A percentile compares a stretch with the other conserved stretches of the same genome.
Evolutionary conservation across 2,113 vertebrate species (phyloP).

Genomic region (Pseudorhombus dupliciocellatus): DNA sequence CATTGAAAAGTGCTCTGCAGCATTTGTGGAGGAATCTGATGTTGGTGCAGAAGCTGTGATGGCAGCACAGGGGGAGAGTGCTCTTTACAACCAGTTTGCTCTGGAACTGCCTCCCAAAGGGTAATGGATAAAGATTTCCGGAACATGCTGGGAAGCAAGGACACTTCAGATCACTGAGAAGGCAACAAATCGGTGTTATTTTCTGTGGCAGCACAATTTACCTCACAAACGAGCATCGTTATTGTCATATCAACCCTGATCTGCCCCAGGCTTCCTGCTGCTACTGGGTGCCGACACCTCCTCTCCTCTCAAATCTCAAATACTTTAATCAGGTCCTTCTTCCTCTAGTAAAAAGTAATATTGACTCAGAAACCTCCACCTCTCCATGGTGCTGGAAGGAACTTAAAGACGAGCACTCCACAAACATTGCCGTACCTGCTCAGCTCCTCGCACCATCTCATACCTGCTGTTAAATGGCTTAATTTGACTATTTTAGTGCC

Average conservation of each 20-base stretch:
- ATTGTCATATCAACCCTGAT: conserved; percentile 35
- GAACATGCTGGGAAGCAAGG: not conserved
- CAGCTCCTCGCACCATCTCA: conserved; percentile 25
- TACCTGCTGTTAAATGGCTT: conserved; percentile 65
- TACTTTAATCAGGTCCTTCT: conserved; percentile 56
- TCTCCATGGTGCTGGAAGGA: conserved; percentile 41
- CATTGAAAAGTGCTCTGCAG: conserved; percentile 3
- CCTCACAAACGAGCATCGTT: conserved; percentile 11
- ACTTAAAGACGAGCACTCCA: conserved; percentile 54
- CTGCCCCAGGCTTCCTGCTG: conserved; percentile 11
- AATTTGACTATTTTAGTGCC: conserved; percentile 31
- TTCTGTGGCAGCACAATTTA: conserved; percentile 22
- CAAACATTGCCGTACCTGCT: conserved; percentile 50
- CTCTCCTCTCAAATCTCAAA: conserved; percentile 43
- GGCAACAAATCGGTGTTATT: conserved; percentile 32
- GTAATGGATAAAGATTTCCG: conserved; percentile 21
- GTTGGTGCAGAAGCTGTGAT: conserved; percentile 4
- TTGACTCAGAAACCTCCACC: conserved; percentile 47
- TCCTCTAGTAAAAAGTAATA: conserved; percentile 46
- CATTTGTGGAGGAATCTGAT: not conserved
- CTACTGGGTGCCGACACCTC: conserved; percentile 16
- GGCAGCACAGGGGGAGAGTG: not conserved
- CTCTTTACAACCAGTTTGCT: conserved; percentile 22
- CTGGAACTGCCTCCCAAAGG: conserved; percentile 3
- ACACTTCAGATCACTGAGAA: conserved; percentile 22